These are phyloP conservation scores for Corythornis cristatus DNA, from an alignment of 2,113 vertebrate species.

Conservation along the genomic window DNA sequence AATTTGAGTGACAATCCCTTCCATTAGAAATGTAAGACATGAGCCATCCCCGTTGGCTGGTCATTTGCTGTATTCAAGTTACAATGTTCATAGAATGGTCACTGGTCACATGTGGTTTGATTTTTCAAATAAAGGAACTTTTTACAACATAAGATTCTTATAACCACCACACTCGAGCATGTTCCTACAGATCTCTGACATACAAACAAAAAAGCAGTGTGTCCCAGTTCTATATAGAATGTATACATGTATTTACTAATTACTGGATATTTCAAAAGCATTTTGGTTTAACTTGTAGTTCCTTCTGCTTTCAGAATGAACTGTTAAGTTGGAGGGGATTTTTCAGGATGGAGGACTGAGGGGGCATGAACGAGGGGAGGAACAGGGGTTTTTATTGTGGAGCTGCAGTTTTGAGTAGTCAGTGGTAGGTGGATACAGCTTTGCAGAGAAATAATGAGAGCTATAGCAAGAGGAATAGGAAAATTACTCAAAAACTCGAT, in stretches of 20 bases:
- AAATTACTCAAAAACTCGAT: background rate
- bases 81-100: background rate
- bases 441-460: background rate
- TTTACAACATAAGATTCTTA: background rate
- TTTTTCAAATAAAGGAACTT: background rate
- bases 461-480: background rate
- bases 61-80: background rate
- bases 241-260: background rate
- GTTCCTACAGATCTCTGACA: background rate
- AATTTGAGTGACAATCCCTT: background rate
- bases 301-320: constrained; percentile 47
- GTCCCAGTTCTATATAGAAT: background rate
- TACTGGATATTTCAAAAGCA: background rate
- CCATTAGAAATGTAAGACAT: background rate
- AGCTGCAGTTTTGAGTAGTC: background rate
- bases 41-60: background rate
- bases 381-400: background rate
- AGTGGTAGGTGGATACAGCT: background rate
- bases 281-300: background rate
- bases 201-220: background rate
- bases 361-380: background rate
- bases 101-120: background rate
- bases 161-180: accelerated
- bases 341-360: background rate
- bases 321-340: background rate